These are phyloP conservation scores for Caenorhabditis drosophilae DNA, from an alignment of 2,888 invertebrate genomes.

Conservation along the genomic window DNA sequence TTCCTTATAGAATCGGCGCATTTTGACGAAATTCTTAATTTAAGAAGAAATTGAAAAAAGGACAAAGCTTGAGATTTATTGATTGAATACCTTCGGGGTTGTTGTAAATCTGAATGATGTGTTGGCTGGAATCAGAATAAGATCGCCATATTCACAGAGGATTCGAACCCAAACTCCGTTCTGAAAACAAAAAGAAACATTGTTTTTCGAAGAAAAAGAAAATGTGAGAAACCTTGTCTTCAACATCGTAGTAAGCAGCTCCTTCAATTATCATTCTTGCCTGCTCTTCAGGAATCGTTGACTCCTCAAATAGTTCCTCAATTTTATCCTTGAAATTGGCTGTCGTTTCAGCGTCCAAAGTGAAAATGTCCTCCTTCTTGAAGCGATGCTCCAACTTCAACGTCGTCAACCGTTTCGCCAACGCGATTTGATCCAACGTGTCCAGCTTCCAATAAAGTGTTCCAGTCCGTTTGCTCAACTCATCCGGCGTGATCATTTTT, in stretches of 20 bases:
- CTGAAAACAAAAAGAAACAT: too few relatives aligned
- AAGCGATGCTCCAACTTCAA: slow-evolving; percentile 65
- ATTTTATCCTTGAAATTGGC: slow-evolving; percentile 67
- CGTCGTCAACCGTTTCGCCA: slow-evolving; percentile 60
- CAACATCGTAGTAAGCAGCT: slow-evolving; percentile 65
- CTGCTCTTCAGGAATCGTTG: slow-evolving; percentile 57
- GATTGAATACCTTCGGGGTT: slow-evolving; percentile 59
- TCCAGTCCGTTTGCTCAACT: slow-evolving; percentile 79
- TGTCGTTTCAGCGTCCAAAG: slow-evolving; percentile 62
- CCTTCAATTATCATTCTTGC: slow-evolving; percentile 67
- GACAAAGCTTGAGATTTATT: slow-evolving; percentile 6
- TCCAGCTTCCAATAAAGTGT: slow-evolving; percentile 81
- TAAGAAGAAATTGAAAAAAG: neutral
- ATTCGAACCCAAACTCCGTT: slow-evolving; percentile 90
- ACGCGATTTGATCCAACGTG: slow-evolving; percentile 57
- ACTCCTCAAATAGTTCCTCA: slow-evolving; percentile 31
- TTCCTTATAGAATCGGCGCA: slow-evolving; percentile 65
- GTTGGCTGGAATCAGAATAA: slow-evolving; percentile 89
- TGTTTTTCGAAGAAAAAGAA: too few relatives aligned
- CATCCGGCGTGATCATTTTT: slow-evolving; percentile 77
- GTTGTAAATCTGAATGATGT: slow-evolving; percentile 91
- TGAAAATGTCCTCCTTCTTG: slow-evolving; percentile 66
- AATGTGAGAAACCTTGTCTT: too few relatives aligned
- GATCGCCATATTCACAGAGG: slow-evolving; percentile 82
- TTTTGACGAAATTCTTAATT: slow-evolving; percentile 66